phyloP scores from a whole-genome alignment of 2,888 invertebrate species.

The Bruchidius siliquastri region DNA sequence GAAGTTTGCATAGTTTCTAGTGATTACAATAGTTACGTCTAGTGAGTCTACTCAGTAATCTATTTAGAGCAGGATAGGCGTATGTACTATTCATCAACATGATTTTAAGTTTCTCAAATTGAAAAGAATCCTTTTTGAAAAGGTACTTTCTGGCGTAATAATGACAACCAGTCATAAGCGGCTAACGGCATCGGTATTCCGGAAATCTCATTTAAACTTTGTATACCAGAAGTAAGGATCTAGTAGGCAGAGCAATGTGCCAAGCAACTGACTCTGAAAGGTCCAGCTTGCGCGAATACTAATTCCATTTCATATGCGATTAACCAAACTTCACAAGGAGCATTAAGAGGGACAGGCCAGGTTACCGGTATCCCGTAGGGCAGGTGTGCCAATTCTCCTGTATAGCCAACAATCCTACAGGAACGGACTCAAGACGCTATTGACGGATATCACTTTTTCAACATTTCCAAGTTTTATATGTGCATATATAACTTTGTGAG shows the following conservation, averaged over 20 bases:
- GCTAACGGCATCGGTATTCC: background rate
- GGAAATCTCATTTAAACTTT: background rate
- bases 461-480: too few relatives aligned
- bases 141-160: too few relatives aligned
- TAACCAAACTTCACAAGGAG: background rate
- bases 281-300: background rate
- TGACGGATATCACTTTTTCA: too few relatives aligned
- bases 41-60: too few relatives aligned
- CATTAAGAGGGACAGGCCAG: background rate
- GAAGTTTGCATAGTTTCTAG: too few relatives aligned
- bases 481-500: too few relatives aligned
- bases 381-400: background rate
- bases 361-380: background rate
- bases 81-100: too few relatives aligned
- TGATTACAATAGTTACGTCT: too few relatives aligned
- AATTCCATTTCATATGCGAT: background rate
- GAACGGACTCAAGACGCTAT: background rate
- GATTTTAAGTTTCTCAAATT: too few relatives aligned
- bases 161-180: background rate
- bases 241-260: background rate
- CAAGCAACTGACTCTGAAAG: background rate
- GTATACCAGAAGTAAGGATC: background rate
- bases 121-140: too few relatives aligned
- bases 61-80: too few relatives aligned
- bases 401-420: background rate